These are phyloP conservation scores for Dasyornis broadbenti DNA, from an alignment of 2,113 vertebrate genomes.

Conservation along the genomic window DNA sequence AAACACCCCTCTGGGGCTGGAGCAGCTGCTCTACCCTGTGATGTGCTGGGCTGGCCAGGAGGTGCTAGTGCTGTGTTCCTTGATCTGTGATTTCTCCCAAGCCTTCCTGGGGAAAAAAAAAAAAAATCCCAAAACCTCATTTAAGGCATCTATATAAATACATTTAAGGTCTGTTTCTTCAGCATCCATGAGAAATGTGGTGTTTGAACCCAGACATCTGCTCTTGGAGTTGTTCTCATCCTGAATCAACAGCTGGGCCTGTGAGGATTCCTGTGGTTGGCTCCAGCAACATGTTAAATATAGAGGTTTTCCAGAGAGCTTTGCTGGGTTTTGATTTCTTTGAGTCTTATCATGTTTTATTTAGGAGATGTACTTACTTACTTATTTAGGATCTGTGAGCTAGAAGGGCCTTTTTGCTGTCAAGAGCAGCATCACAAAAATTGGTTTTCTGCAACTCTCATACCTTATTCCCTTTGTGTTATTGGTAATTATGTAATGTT, in stretches of 20 bases:
- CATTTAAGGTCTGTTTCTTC: background rate
- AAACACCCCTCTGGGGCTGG: background rate
- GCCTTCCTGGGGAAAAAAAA: background rate
- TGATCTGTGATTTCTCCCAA: accelerated
- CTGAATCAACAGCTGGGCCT: background rate
- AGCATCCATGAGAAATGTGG: background rate
- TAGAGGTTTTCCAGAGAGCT: background rate
- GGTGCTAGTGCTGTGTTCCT: background rate
- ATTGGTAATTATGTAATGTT: background rate
- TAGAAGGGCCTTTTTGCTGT: background rate
- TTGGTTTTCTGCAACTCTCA: background rate
- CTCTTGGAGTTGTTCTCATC: background rate
- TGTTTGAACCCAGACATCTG: background rate
- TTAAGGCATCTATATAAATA: background rate
- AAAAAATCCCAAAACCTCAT: background rate
- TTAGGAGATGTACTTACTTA: background rate
- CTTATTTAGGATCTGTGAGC: background rate
- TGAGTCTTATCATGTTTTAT: background rate
- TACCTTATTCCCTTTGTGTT: background rate
- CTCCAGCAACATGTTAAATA: background rate
- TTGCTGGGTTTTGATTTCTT: background rate
- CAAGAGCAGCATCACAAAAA: background rate
- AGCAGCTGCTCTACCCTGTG: background rate
- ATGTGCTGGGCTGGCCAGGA: background rate
- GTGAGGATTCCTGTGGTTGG: background rate